Evolutionary conservation across 64 coral and sea anemone genomes (phyloP).

Genomic region (Catalaphyllia jardinei): DNA sequence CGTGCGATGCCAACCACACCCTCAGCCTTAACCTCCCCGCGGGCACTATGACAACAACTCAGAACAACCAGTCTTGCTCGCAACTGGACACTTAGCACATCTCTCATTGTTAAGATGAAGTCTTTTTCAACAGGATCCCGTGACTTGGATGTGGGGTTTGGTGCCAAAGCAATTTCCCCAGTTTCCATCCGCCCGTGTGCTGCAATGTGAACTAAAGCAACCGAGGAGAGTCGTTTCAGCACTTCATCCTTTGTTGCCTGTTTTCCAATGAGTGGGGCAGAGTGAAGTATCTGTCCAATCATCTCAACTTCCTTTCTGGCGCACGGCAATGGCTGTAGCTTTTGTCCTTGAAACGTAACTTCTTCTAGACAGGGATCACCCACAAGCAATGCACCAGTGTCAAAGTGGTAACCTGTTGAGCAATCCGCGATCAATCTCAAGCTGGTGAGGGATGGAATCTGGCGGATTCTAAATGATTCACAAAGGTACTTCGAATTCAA

Average conservation of each 20-base stretch:
- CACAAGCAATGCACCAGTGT: background rate
- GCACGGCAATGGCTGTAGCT: background rate
- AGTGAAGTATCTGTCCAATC: background rate
- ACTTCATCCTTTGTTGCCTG: too few relatives aligned
- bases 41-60: conserved; percentile 32
- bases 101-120: conserved; percentile 22
- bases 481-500: background rate
- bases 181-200: background rate
- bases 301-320: background rate
- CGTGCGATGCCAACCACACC: too few relatives aligned
- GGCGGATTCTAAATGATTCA: conserved; percentile 3
- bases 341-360: background rate
- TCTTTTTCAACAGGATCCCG: background rate
- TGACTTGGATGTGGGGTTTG: background rate
- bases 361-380: conserved; percentile 5
- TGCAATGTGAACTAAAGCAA: conserved; percentile 1
- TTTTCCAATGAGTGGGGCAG: background rate
- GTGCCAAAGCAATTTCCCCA: background rate
- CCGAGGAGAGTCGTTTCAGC: background rate
- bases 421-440: background rate
- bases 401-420: background rate
- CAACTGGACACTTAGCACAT: background rate
- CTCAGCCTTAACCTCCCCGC: too few relatives aligned
- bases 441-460: background rate
- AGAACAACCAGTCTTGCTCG: conserved; percentile 25